phyloP scores from a whole-genome alignment of 2,113 vertebrate species.

The Apodemus speciosus region DNA sequence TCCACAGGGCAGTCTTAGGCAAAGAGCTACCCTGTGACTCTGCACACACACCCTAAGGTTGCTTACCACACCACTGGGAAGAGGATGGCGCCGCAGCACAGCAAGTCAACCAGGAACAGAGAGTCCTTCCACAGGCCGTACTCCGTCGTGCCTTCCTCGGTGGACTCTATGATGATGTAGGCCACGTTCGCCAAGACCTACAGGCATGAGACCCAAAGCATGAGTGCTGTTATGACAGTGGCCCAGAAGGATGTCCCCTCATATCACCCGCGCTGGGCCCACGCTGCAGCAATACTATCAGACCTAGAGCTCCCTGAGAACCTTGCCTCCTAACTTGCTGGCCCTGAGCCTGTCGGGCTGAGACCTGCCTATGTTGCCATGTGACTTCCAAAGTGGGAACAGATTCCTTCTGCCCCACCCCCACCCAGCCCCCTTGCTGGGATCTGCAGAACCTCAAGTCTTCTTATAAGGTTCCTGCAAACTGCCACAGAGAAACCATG shows the following conservation, averaged over 20 bases:
- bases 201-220: background rate
- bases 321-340: no score
- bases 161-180: conserved; percentile 93
- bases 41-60: background rate
- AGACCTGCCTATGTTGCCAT: fast-evolving
- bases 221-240: fast-evolving
- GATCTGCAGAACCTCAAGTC: background rate
- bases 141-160: conserved; percentile 91
- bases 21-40: background rate
- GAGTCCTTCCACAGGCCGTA: conserved; percentile 92
- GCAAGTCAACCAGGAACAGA: conserved; percentile 91
- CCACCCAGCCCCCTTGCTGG: no score
- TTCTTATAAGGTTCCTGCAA: background rate
- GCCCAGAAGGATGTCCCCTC: fast-evolving
- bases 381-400: background rate
- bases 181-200: conserved; percentile 92
- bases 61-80: conserved; percentile 93
- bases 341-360: no score
- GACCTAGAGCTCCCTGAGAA: no score
- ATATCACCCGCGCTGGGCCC: background rate
- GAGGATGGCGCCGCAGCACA: conserved; percentile 93
- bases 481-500: background rate
- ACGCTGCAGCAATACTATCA: background rate
- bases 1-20: background rate
- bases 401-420: no score